Percentiles rank a stretch among this genome's conserved stretches.
Conservation (phyloP, 2,888 invertebrate species). For the Ophioninae sp. region DNA sequence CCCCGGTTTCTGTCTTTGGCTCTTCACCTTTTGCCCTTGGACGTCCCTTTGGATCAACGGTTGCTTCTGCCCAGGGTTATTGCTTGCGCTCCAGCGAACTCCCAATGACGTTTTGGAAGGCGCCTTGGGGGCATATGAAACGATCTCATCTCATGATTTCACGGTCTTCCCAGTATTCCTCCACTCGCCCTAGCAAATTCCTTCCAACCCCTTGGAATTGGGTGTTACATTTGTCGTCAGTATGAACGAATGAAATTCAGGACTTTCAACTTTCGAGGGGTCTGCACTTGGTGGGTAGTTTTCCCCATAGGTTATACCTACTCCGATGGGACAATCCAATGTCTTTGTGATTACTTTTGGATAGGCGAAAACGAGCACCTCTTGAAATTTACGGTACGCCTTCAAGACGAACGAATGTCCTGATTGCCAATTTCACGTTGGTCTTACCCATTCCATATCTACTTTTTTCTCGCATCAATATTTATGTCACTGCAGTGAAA, state of each 20-base stretch:
- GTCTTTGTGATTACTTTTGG: no score
- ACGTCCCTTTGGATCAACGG: slow-evolving; percentile 28
- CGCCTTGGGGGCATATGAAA: slow-evolving; percentile 67
- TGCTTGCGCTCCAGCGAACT: slow-evolving; percentile 70
- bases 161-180: slow-evolving; percentile 36
- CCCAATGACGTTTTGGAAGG: slow-evolving; percentile 73
- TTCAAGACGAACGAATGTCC: no score
- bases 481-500: no score
- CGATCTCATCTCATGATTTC: slow-evolving; percentile 50
- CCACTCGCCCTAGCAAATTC: slow-evolving; percentile 31
- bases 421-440: no score
- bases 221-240: not conserved
- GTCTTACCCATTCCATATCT: no score
- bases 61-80: slow-evolving; percentile 64
- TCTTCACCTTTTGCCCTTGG: slow-evolving; percentile 22
- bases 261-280: no score
- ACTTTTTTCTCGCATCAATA: no score
- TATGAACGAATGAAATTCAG: not conserved
- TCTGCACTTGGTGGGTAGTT: no score
- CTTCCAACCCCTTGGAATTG: not conserved
- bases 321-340: no score
- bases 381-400: no score
- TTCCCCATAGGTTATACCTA: no score
- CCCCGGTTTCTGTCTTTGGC: slow-evolving; percentile 41
- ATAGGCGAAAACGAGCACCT: no score